Percentiles rank a stretch among this genome's conserved stretches.
phyloP scores from a whole-genome alignment of 2,888 invertebrate species.

The Piscicola geometra region DNA sequence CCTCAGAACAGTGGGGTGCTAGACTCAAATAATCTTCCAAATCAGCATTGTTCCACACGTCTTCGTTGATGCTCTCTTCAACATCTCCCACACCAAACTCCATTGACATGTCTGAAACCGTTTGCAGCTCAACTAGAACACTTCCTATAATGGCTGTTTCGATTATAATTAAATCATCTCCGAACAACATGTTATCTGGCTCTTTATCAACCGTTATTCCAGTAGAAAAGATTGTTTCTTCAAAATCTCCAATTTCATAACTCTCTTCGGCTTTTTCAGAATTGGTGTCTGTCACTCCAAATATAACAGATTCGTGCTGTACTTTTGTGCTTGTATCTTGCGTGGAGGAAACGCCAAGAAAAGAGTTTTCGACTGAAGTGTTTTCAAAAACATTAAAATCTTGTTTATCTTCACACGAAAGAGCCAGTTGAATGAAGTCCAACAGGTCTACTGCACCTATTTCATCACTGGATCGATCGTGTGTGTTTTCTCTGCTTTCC shows the following conservation, averaged over 20 bases:
- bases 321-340: background rate
- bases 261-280: background rate
- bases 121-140: background rate
- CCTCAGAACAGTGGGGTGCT: background rate
- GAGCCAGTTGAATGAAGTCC: background rate
- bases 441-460: background rate
- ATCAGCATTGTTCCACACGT: background rate
- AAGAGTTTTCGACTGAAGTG: background rate
- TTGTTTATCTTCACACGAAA: background rate
- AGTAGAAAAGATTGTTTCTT: background rate
- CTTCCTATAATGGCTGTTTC: background rate
- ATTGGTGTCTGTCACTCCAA: background rate
- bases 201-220: background rate
- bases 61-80: background rate
- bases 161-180: background rate
- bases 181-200: background rate
- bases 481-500: conserved; percentile 3
- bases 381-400: background rate
- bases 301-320: background rate
- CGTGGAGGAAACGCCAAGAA: background rate
- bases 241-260: background rate
- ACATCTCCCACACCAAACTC: background rate
- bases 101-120: background rate
- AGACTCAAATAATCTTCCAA: background rate
- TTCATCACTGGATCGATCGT: too few relatives aligned